Evolutionary conservation across 2,888 invertebrate genomes (phyloP), one percentile per base, ranked within the genome.

Genomic region (Volucella inanis): DNA sequence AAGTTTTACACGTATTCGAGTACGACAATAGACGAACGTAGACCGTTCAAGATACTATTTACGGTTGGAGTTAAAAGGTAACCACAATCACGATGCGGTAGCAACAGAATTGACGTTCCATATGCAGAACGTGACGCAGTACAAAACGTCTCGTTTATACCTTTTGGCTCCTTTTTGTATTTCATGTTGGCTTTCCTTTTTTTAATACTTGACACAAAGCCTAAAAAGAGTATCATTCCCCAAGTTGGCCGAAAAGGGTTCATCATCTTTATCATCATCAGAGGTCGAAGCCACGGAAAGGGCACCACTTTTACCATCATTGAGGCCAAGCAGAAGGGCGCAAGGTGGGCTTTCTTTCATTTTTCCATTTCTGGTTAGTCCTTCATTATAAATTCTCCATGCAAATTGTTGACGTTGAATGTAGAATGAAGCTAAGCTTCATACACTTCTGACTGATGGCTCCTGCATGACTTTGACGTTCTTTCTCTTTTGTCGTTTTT

Each of bases 401-500:
- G 85, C 80, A 85, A 85, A 85, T 85, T 81, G 85, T 81, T 77
- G 80, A 81, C 80, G 85, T 85, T 85, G 85, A 85, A 85, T 85
- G 57, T 55, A 50, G 55, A 79, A 71, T 71, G 80, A 71, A 76
- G 84, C 64, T 75, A 64, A 54, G 72, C 78, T 80, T 57, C 74
- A 65, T 80, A 67, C 57, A 65, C 57, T 31, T 43, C 59, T 75
- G 75, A 85, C 75, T 67, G 80, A 85, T 85, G 76, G 67, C 65
- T 72, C 39, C 72, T 78, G 72, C 67, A 74, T 79, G 78, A 78
- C 45, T 57, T 50, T 65, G 31, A 31, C 31, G 50, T 76, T 57
- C 10, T 31, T 54, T n/a, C 1, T 11, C n/a, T n/a, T 3, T 31
- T 49, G 11, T 43, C 18, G 45, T 61, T 22, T 72, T 45, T 64